Evolutionary conservation across 2,888 invertebrate species (phyloP).

Genomic region (Caenorhabditis sp.): DNA sequence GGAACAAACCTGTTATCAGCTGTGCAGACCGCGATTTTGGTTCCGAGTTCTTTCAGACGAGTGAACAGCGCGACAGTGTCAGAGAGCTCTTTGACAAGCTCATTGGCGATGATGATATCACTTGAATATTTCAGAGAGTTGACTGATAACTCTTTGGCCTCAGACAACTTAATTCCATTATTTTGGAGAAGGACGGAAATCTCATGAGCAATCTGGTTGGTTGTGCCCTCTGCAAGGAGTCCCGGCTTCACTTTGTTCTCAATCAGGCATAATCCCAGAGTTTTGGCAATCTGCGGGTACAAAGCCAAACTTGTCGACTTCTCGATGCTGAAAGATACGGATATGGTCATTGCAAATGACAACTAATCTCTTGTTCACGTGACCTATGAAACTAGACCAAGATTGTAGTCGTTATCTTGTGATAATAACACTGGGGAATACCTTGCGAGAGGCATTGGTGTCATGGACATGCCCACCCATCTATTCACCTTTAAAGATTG

Average conservation of each 20-base stretch:
- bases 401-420: not conserved
- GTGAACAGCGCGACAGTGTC: slow-evolving; percentile 84
- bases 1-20: slow-evolving; percentile 83
- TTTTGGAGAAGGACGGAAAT: slow-evolving; percentile 82
- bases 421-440: slow-evolving; percentile 37
- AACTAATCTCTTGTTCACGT: slow-evolving; percentile 8
- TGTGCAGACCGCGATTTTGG: slow-evolving; percentile 85
- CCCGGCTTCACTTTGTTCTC: slow-evolving; percentile 83
- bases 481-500: slow-evolving; percentile 44
- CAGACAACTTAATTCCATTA: slow-evolving; percentile 71
- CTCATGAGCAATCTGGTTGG: slow-evolving; percentile 82
- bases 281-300: slow-evolving; percentile 55
- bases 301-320: slow-evolving; percentile 48
- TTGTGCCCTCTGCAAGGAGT: slow-evolving; percentile 84
- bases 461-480: slow-evolving; percentile 30
- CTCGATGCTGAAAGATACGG: slow-evolving; percentile 54
- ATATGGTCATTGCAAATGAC: not conserved
- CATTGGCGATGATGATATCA: slow-evolving; percentile 58
- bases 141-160: slow-evolving; percentile 5
- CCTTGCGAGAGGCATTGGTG: slow-evolving; percentile 34
- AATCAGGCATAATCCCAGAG: slow-evolving; percentile 66
- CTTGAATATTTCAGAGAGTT: slow-evolving; percentile 35
- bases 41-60: slow-evolving; percentile 83
- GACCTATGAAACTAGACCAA: slow-evolving; percentile 12
- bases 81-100: slow-evolving; percentile 83